Base-by-base conservation (phyloP, 2,888 invertebrate genomes). In the Ichneumoninae sp. region DNA sequence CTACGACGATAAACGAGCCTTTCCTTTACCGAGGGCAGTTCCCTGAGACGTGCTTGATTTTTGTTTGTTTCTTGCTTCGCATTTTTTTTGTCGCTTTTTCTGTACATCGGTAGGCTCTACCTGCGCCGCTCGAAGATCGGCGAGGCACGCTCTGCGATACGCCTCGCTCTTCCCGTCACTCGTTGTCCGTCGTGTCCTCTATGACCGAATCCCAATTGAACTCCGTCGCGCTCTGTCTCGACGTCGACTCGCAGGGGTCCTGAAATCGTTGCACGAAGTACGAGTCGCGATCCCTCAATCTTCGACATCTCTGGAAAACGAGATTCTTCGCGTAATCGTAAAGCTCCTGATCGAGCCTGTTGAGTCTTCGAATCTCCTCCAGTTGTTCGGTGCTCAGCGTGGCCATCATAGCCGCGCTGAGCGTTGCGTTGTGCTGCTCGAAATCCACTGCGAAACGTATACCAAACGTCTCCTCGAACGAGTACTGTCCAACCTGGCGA, bases 401-500 rank as follows among this genome's bases (percentile, higher is more conserved):
- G 19, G 96, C 96, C 90, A 98, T 95, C 74, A 98, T 97, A 77
- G 97, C 96, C 87, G 97, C 97, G 26, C 98, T 98, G 86, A 98
- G 96, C 0, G 98, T 98, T 83, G 97, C 96, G 94, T 98, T 98
- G 94, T 98, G 97, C 94, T 99, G 99, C 90, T 97, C 97, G 94
- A 98, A 98, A 74, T 97, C 97, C 90, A 98, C 96, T 85, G 97
- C 97, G 94, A 98, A 98, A 85, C 98, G 95, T 91, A 98, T 95
- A 94, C 97, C 97, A 93, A 99, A 99, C 19, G 98, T 98, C 94
- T 98, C 97, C 93, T 99, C 98, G 93, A 99, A 99, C 89, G 98
- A 97, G 94, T 98, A 98, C 94, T 98, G 98, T 40, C 98, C 97
- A 92, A 97, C 96, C 96, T 96, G 94, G 3, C 22, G 60, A 50